A percentile compares a stretch with the other conserved stretches of the same genome.
Evolutionary conservation across 1,140 invertebrate genomes (phyloP).

Genomic region (Olivierus martensii): DNA sequence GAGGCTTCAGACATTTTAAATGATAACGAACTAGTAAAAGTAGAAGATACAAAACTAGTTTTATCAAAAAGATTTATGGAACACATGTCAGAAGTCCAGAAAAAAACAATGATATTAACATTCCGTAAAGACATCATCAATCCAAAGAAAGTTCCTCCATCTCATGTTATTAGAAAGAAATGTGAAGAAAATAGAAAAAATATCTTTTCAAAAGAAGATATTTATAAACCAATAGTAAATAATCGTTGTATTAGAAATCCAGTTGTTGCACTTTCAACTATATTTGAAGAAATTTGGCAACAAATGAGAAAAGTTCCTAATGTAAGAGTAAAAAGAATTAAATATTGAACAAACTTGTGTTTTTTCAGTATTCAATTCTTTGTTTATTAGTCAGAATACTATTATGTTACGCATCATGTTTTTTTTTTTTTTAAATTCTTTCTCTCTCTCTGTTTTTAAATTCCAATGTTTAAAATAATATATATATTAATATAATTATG

Average conservation of each 20-base stretch:
- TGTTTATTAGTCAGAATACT: too few relatives aligned
- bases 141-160: conserved; percentile 51
- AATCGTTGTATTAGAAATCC: conserved; percentile 30
- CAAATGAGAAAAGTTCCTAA: too few relatives aligned
- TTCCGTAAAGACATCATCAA: conserved; percentile 59
- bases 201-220: conserved; percentile 50
- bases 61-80: conserved; percentile 29
- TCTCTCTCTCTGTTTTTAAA: too few relatives aligned
- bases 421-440: too few relatives aligned
- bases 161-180: conserved; percentile 83
- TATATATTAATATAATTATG: too few relatives aligned
- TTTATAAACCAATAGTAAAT: conserved; percentile 92
- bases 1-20: conserved; percentile 56
- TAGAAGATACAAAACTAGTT: conserved; percentile 53
- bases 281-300: too few relatives aligned
- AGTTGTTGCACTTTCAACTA: too few relatives aligned
- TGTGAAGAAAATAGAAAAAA: conserved; percentile 40
- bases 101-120: conserved; percentile 63
- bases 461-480: too few relatives aligned
- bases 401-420: too few relatives aligned
- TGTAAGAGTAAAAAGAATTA: too few relatives aligned
- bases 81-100: conserved; percentile 65
- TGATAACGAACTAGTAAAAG: conserved; percentile 67
- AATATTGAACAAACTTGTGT: too few relatives aligned
- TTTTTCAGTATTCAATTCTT: too few relatives aligned